Evolutionary conservation across 2,113 vertebrate species (phyloP).

Genomic region (Neopipo cinnamomea): DNA sequence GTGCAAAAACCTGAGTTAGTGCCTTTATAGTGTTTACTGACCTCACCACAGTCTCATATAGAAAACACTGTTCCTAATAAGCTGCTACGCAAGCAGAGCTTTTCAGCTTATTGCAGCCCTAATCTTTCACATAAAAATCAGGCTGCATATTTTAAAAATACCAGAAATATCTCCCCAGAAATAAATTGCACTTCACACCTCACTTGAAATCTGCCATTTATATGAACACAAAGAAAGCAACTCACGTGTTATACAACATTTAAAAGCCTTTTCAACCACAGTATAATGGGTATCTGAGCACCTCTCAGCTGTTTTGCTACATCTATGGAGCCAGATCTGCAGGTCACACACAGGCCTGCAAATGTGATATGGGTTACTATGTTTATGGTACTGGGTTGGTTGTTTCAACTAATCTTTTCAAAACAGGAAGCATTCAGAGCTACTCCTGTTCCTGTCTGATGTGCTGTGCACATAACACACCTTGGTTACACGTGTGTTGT

Average conservation of each 20-base stretch:
- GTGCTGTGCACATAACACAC: background rate
- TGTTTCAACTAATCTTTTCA: background rate
- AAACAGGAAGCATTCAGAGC: background rate
- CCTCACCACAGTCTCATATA: background rate
- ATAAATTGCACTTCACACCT: background rate
- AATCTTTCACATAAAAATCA: background rate
- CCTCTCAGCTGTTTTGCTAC: background rate
- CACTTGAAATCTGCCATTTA: background rate
- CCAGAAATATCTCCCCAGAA: background rate
- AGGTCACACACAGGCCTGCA: background rate
- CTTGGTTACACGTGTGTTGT: background rate
- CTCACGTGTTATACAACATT: background rate
- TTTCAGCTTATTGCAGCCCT: background rate
- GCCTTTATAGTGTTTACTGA: background rate
- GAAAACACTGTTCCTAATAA: background rate
- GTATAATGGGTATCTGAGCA: background rate
- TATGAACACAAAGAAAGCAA: background rate
- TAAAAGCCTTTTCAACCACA: background rate
- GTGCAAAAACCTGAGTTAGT: background rate
- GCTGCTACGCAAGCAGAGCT: background rate
- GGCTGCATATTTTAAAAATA: background rate
- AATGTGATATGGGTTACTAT: background rate
- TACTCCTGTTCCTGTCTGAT: background rate
- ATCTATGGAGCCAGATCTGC: background rate
- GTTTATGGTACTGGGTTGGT: background rate